These are phyloP conservation scores for Barypeithes pellucidus DNA, from an alignment of 2,888 invertebrate genomes.

Conservation along the genomic window DNA sequence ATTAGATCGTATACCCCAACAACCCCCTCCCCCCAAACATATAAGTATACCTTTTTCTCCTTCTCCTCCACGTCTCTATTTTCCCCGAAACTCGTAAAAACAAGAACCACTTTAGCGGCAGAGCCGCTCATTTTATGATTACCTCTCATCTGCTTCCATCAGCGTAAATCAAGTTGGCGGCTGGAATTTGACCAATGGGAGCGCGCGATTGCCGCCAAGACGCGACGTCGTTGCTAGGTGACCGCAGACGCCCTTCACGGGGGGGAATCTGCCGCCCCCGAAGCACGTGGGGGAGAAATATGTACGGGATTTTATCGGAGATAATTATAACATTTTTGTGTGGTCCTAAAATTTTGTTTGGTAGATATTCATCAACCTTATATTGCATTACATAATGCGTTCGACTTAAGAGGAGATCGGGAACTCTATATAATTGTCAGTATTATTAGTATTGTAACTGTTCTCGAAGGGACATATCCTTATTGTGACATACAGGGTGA, in stretches of 20 bases:
- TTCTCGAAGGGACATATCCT: too few relatives aligned
- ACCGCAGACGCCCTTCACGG: constrained; percentile 46
- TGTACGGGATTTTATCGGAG: constrained; percentile 11
- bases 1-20: not conserved
- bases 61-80: constrained; percentile 22
- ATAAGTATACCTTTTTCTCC: not conserved
- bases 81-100: constrained; percentile 38
- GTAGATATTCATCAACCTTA: too few relatives aligned
- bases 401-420: too few relatives aligned
- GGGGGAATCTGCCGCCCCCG: constrained; percentile 30
- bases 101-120: constrained; percentile 49
- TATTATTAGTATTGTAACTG: too few relatives aligned
- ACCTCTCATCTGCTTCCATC: constrained; percentile 53
- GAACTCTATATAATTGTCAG: too few relatives aligned
- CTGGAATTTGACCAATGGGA: constrained; percentile 47
- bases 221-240: constrained; percentile 49
- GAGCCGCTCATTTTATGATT: constrained; percentile 47
- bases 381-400: too few relatives aligned
- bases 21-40: not conserved
- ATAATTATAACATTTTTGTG: not conserved
- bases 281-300: constrained; percentile 33
- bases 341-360: too few relatives aligned
- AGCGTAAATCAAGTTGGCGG: constrained; percentile 54
- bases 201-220: constrained; percentile 46
- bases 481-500: too few relatives aligned